phyloP scores from a whole-genome alignment of 2,113 vertebrate genomes.

The Dasypus novemcinctus region DNA sequence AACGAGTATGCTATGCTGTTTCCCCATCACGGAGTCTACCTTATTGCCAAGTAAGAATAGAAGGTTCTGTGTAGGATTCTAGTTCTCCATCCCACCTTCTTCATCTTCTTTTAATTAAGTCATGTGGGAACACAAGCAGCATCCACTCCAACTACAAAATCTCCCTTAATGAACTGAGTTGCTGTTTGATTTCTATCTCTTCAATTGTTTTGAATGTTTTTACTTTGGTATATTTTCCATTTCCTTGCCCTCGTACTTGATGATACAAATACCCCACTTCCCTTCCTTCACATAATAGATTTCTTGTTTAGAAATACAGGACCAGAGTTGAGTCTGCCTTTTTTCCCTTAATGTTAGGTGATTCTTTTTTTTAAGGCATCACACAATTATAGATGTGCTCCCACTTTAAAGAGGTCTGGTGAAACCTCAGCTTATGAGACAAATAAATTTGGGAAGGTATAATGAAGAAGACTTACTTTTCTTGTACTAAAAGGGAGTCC shows the following conservation, averaged over 20 bases:
- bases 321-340: background rate
- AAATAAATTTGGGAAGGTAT: background rate
- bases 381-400: background rate
- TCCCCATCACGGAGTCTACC: background rate
- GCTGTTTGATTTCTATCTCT: background rate
- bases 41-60: slow-evolving; percentile 68
- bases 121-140: background rate
- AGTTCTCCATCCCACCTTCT: background rate
- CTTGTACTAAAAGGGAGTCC: background rate
- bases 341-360: background rate
- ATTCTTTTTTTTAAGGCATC: background rate
- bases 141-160: background rate
- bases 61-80: background rate
- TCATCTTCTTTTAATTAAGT: background rate
- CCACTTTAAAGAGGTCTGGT: background rate
- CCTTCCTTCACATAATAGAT: background rate
- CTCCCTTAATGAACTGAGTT: background rate
- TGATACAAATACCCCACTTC: background rate
- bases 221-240: background rate
- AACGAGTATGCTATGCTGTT: background rate
- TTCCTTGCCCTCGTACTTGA: background rate
- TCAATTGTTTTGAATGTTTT: background rate
- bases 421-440: background rate
- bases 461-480: background rate
- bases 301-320: background rate